Conservation (phyloP, 2,888 invertebrate species). For the Endomychus coccineus region DNA sequence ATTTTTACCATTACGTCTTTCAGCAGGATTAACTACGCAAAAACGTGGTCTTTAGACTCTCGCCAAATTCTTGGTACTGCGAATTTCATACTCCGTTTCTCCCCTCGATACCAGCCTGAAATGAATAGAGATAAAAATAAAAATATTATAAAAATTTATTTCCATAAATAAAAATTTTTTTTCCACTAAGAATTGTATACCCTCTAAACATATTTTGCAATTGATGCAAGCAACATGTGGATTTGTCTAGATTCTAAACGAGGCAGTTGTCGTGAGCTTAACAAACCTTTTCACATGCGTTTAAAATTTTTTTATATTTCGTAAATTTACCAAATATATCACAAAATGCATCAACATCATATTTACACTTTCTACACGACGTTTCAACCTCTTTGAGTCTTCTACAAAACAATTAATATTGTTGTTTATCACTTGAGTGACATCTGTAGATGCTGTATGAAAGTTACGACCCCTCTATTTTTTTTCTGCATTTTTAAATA, state of each 20-base stretch:
- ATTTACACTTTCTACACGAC: constrained; percentile 6
- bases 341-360: constrained; percentile 10
- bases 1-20: constrained; percentile 16
- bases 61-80: constrained; percentile 28
- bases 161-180: no score
- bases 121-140: constrained; percentile 13
- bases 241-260: constrained; percentile 23
- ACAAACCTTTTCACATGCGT: constrained; percentile 16
- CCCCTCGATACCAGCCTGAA: constrained; percentile 15
- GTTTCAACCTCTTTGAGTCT: no score
- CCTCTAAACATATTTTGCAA: constrained; percentile 19
- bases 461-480: no score
- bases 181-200: constrained; percentile 10
- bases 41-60: constrained; percentile 31
- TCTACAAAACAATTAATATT: no score
- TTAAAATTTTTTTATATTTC: constrained; percentile 22
- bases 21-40: constrained; percentile 21
- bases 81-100: constrained; percentile 24
- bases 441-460: no score
- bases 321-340: constrained; percentile 21
- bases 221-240: constrained; percentile 23
- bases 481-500: no score
- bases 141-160: no score
- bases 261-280: constrained; percentile 29
- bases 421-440: no score